phyloP scores from a whole-genome alignment of 2,797 vertebrate species.

The Leptatherina wallacei region DNA sequence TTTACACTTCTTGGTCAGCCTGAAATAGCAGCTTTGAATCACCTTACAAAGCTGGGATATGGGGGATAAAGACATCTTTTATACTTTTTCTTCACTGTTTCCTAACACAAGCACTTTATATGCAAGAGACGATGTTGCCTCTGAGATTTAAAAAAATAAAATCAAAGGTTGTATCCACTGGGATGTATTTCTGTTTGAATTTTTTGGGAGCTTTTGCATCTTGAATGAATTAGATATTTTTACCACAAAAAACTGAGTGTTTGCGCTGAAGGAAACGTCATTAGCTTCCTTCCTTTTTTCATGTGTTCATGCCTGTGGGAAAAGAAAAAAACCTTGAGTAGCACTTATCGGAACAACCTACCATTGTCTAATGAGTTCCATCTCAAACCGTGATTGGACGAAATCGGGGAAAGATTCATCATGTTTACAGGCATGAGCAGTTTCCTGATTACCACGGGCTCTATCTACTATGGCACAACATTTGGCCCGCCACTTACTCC shows the following conservation, averaged over 20 bases:
- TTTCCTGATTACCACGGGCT: constrained; percentile 71
- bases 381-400: constrained; percentile 67
- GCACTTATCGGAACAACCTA: constrained; percentile 70
- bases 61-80: not conserved
- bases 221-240: constrained; percentile 17
- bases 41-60: not conserved
- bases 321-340: constrained; percentile 30
- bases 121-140: not conserved
- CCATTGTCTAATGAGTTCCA: constrained; percentile 74
- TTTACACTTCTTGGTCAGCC: not conserved
- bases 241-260: not conserved
- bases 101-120: not conserved
- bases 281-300: constrained; percentile 5
- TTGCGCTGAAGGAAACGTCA: constrained; percentile 11
- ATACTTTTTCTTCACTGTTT: not conserved
- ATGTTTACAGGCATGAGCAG: constrained; percentile 73
- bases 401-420: constrained; percentile 67
- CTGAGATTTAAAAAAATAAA: constrained; percentile 10
- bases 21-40: constrained; percentile 10
- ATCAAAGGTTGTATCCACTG: not conserved
- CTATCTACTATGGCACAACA: constrained; percentile 56
- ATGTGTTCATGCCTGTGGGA: constrained; percentile 10
- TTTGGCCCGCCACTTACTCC: constrained; percentile 57
- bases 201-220: not conserved
- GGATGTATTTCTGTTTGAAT: constrained; percentile 9